Evolutionary conservation across 2,888 invertebrate species (phyloP).

Genomic region (Caradrina clavipalpis): DNA sequence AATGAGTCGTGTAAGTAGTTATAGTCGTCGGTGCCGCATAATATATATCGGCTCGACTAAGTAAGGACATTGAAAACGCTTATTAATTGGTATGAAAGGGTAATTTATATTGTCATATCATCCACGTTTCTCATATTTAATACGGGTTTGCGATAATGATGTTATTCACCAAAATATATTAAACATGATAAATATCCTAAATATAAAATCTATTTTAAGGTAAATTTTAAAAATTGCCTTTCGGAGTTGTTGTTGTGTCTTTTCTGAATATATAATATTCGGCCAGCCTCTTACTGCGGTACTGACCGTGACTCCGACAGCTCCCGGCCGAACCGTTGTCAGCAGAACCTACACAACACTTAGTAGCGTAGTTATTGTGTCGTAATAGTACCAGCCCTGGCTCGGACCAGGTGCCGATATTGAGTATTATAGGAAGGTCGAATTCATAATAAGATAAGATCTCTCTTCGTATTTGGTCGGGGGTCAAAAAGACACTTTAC

Average conservation of each 20-base stretch:
- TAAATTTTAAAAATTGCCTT: slow-evolving; percentile 89
- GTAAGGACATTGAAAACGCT: slow-evolving; percentile 91
- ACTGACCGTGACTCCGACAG: slow-evolving; percentile 45
- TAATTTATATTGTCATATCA: slow-evolving; percentile 91
- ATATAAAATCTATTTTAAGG: slow-evolving; percentile 88
- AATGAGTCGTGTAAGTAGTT: slow-evolving; percentile 88
- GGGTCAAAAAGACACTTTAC: slow-evolving; percentile 76
- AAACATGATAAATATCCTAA: slow-evolving; percentile 88
- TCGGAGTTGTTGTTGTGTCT: slow-evolving; percentile 87
- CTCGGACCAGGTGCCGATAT: slow-evolving; percentile 15
- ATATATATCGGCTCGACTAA: slow-evolving; percentile 84
- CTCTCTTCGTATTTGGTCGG: slow-evolving; percentile 65
- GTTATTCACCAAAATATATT: slow-evolving; percentile 90
- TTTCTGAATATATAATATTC: slow-evolving; percentile 88
- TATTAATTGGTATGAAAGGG: slow-evolving; percentile 91
- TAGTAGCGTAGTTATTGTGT: slow-evolving; percentile 36
- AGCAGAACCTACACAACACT: slow-evolving; percentile 37
- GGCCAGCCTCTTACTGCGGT: slow-evolving; percentile 79
- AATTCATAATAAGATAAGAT: slow-evolving; percentile 53
- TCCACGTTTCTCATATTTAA: slow-evolving; percentile 91
- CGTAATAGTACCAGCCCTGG: slow-evolving; percentile 23
- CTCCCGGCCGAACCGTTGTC: slow-evolving; percentile 42
- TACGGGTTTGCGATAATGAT: slow-evolving; percentile 91
- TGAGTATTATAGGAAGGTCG: slow-evolving; percentile 44
- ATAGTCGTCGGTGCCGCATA: slow-evolving; percentile 84